phyloP scores from a whole-genome alignment of 2,797 vertebrate species.

The Brachyrhaphis roseni region DNA sequence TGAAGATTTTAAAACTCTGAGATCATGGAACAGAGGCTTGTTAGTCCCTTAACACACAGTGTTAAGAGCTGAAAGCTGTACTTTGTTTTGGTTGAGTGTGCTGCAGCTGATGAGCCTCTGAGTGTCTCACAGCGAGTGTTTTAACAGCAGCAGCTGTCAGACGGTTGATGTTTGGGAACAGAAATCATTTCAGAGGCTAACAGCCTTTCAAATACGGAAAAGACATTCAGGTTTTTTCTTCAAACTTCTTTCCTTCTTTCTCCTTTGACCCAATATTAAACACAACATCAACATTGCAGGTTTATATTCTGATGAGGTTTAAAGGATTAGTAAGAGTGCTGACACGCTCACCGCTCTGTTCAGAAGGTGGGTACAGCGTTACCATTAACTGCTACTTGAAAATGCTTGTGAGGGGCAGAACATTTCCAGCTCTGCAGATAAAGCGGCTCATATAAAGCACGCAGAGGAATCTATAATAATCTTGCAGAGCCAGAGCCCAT shows the following conservation, averaged over 20 bases:
- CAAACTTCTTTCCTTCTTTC: not conserved
- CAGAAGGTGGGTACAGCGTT: not conserved
- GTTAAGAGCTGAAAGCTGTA: not conserved
- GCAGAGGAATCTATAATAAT: slow-evolving; percentile 62
- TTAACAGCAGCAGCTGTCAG: not conserved
- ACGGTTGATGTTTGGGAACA: not conserved
- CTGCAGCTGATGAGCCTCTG: not conserved
- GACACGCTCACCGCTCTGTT: not conserved
- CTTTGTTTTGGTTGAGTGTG: not conserved
- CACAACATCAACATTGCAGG: not conserved
- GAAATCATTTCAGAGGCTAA: not conserved
- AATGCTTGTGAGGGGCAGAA: slow-evolving; percentile 46
- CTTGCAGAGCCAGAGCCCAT: slow-evolving; percentile 51
- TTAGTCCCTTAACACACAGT: not conserved
- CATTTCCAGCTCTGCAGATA: slow-evolving; percentile 50
- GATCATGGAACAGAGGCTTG: not conserved
- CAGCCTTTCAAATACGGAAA: not conserved
- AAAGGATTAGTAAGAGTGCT: slow-evolving; percentile 2
- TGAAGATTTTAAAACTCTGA: not conserved
- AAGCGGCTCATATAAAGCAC: slow-evolving; percentile 38
- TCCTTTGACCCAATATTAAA: not conserved
- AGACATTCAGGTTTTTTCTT: not conserved
- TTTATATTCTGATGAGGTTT: slow-evolving; percentile 12
- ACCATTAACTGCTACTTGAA: slow-evolving; percentile 28
- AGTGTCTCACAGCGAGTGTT: not conserved